Base-by-base conservation (phyloP, 2,888 invertebrate species). In the Trichogramma evanescens region DNA sequence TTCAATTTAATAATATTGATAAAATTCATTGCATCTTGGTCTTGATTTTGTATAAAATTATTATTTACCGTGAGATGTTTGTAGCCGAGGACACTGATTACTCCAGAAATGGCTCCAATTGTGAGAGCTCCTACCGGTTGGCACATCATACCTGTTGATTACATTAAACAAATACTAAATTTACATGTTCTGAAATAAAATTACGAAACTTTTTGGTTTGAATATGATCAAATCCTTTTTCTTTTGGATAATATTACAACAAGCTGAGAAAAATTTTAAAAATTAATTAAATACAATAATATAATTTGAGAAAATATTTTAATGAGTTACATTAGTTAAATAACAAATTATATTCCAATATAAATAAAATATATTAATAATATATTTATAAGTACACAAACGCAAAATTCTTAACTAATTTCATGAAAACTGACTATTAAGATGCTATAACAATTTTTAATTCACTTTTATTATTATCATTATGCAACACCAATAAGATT, bases 11-110 rank as follows among this genome's bases (percentile, higher is more conserved):
- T 26, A 26, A 26, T 26, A 26, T 26, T 26, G 26, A 26, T 26
- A 26, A 26, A 57, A 57, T 51, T 26, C 41, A 51, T 46, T 57
- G 50, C 51, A 57, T 51, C 26, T 58, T 49, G 42, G 6, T 26
- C 26, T 26, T 26, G 26, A 26, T 26, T 26, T 26, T 26, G 26
- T 26, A 26, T 26, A 26, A 26, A 26, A 26, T 26, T 26, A 26
- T 26, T 26, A 26, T 26, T 83, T 80, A 90, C 90, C 78, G 88
- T 86, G 73, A 91, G 76, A 74, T 82, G 88, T 68, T 83, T 82
- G 78, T 89, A 95, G 60, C 95, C 95, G 38, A 88, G 69, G 5
- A 92, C 91, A 58, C 93, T 94, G 50, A 95, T 73, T 4, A 84
- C 68, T 10, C 89, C 95, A 56, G 93, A 91, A 10, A 87, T 76